Conservation (phyloP, 2,797 vertebrate genomes). For the Otus scops region DNA sequence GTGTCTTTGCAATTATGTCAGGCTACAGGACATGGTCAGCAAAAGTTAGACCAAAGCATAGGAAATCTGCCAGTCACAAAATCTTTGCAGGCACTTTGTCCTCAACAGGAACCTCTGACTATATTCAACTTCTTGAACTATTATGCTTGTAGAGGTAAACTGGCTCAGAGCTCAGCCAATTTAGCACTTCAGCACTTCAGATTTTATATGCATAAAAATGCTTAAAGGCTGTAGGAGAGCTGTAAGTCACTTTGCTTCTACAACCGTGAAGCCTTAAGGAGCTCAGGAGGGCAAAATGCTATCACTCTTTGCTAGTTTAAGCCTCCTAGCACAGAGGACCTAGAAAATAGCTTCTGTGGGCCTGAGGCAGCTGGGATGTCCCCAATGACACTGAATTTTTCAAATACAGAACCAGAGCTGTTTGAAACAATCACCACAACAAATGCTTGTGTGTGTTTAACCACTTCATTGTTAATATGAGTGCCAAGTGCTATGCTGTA, state of each 20-base stretch:
- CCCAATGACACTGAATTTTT: background rate
- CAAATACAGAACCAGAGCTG: background rate
- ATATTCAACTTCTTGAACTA: background rate
- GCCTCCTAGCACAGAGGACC: background rate
- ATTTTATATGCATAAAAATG: constrained; percentile 12
- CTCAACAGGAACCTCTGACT: background rate
- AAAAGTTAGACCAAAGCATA: background rate
- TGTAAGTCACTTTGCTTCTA: constrained; percentile 34
- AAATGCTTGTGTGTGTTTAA: background rate
- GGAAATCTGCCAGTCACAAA: background rate
- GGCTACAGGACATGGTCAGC: background rate
- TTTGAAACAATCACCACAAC: background rate
- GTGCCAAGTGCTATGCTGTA: background rate
- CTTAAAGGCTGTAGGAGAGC: constrained; percentile 4
- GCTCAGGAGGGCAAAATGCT: background rate
- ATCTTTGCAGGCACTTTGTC: background rate
- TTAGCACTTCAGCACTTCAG: constrained; percentile 10
- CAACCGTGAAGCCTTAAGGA: background rate
- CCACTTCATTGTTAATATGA: background rate
- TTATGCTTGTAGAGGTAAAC: constrained; percentile 13
- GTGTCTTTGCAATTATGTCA: background rate
- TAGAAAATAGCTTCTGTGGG: background rate
- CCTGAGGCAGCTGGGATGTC: background rate
- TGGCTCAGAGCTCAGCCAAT: constrained; percentile 20
- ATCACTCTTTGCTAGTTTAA: background rate